Evolutionary conservation across 2,113 vertebrate genomes (phyloP).

Genomic region (Dolichallabes microphthalmus): DNA sequence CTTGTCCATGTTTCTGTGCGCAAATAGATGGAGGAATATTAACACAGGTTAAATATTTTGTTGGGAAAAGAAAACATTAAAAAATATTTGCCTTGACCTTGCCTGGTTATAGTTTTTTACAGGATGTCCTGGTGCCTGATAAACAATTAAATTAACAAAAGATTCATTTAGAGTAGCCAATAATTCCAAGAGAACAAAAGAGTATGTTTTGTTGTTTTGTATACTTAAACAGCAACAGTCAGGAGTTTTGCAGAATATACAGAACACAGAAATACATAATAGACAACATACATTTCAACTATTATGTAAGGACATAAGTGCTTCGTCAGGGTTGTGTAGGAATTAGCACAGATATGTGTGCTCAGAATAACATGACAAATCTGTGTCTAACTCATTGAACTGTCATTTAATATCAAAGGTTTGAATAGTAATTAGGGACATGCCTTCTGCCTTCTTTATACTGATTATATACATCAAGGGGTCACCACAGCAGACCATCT

Average conservation of each 20-base stretch:
- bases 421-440: neutral
- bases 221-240: neutral
- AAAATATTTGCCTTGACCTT: conserved; percentile 25
- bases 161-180: neutral
- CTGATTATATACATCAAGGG: too few species aligned
- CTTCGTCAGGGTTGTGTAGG: neutral
- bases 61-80: too few species aligned
- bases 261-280: neutral
- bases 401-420: too few species aligned
- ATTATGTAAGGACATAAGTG: neutral
- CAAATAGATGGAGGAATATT: conserved; percentile 31
- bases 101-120: neutral
- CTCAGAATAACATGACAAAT: too few species aligned
- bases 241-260: neutral
- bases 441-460: neutral
- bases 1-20: conserved; percentile 46
- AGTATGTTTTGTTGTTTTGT: neutral
- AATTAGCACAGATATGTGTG: too few species aligned
- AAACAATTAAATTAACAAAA: neutral
- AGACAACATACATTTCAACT: neutral
- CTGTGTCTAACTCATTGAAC: too few species aligned
- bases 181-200: neutral
- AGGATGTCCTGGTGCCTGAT: neutral
- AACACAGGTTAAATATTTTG: neutral
- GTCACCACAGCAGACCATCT: too few species aligned